These are phyloP conservation scores for Agrochola macilenta DNA, from an alignment of 2,888 invertebrate genomes.

Conservation along the genomic window DNA sequence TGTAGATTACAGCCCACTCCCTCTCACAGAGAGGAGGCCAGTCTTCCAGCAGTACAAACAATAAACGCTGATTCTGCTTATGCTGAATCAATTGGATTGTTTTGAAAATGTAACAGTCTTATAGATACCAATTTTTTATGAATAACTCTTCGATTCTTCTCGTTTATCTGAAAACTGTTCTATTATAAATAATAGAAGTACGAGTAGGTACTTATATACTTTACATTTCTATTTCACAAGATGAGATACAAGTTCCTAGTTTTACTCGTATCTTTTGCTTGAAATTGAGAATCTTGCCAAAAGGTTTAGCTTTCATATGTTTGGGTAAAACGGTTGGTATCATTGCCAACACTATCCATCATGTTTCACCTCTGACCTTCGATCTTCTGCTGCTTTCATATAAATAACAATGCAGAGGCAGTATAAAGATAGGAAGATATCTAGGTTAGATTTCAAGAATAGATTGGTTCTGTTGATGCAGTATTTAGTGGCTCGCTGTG, in stretches of 20 bases:
- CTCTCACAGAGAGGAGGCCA: too few species aligned
- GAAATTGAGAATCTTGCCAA: slow-evolving; percentile 50
- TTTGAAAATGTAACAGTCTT: not conserved
- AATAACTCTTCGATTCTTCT: not conserved
- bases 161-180: not conserved
- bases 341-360: slow-evolving; percentile 53
- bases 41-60: too few species aligned
- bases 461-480: slow-evolving; percentile 7
- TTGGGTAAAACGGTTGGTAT: slow-evolving; percentile 38
- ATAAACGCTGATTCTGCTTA: too few species aligned
- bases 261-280: slow-evolving; percentile 57
- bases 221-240: slow-evolving; percentile 28
- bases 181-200: slow-evolving; percentile 4
- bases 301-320: slow-evolving; percentile 50
- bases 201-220: not conserved
- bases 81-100: not conserved
- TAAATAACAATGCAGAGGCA: not conserved
- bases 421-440: not conserved
- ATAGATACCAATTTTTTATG: not conserved
- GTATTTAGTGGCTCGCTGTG: slow-evolving; percentile 5
- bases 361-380: slow-evolving; percentile 41
- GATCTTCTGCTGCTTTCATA: slow-evolving; percentile 26
- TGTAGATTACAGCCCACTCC: too few species aligned
- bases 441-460: slow-evolving; percentile 22
- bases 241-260: slow-evolving; percentile 45